Base-by-base conservation (phyloP, 2,113 vertebrate species). In the Lota lota region DNA sequence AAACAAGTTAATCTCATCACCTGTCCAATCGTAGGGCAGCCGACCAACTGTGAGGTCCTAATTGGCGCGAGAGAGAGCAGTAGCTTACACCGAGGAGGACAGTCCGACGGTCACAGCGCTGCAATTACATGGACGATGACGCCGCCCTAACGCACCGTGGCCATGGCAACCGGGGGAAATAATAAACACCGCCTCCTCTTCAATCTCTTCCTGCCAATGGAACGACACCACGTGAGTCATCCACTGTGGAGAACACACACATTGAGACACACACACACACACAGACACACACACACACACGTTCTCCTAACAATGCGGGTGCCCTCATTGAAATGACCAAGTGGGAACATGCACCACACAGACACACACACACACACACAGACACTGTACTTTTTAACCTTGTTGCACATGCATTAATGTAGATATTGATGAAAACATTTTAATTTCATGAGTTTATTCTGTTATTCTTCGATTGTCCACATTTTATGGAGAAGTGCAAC, bases 131-230 rank as follows among this genome's bases (percentile, higher is more conserved):
- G 50, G 77, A 87, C 81, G 86, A 88, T 87, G 88, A 73, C 81
- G 82, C 83, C 79, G 79, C 73, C 80, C 75, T 5, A 88, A 81
- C 57, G 71, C 77, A 69, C 47, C 1, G 87, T 88, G 75, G 61
- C 86, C 64, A 88, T 88, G 88, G 85, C 79, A 92, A 92, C 90
- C 53, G 28, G 63, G 24, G 81, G 74, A 80, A 91, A 92, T 87
- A 91, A 91, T 89, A 92, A 92, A 92, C 90, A 91, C 75, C 69
- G 70, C 89, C 86, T 80, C 86, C 83, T 88, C 83, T 76, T 77
- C 68, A 57, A 81, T 86, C 80, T 80, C 78, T 77, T 77, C 75
- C 72, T 47, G 8, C 10, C 40, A 10, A 71, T 83, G 79, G 73
- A 78, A 84, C 82, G 73, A 78, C 65, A 66, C 65, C 33, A 64